Evolutionary conservation across 1,140 invertebrate species (phyloP).

Genomic region (Maconellicoccus hirsutus): DNA sequence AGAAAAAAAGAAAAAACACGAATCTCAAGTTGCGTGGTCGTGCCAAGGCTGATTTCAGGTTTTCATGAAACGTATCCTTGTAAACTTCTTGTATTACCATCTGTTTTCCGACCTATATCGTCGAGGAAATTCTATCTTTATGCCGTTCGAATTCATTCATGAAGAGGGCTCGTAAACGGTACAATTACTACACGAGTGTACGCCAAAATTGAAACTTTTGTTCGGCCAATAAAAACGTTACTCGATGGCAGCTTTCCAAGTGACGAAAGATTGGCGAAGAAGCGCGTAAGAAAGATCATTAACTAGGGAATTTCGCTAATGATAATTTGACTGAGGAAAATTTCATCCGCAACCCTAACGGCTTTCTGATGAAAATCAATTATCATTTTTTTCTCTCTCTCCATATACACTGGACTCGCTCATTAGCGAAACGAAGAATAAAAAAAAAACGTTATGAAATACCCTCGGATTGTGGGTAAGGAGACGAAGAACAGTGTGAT

Average conservation of each 20-base stretch:
- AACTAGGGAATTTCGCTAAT: background rate
- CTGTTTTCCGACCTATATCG: too few species aligned
- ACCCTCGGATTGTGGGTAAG: background rate
- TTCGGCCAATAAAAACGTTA: background rate
- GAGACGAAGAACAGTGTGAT: background rate
- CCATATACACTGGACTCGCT: conserved; percentile 9
- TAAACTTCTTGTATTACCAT: too few species aligned
- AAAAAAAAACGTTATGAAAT: conserved; percentile 16
- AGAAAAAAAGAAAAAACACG: too few species aligned
- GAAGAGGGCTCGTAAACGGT: too few species aligned
- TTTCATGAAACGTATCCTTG: too few species aligned
- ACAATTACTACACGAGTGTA: background rate
- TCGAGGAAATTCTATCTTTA: too few species aligned
- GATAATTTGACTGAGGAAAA: background rate
- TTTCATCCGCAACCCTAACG: conserved; percentile 10
- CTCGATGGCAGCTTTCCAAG: background rate
- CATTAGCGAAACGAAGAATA: background rate
- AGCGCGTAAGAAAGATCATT: background rate
- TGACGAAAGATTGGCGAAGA: background rate
- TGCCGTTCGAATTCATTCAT: too few species aligned
- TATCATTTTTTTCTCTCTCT: conserved; percentile 6
- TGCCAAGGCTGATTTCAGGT: too few species aligned
- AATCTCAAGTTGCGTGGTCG: too few species aligned
- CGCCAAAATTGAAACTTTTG: background rate
- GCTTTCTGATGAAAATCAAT: conserved; percentile 12